Evolutionary conservation across 2,888 invertebrate genomes (phyloP).

Genomic region (Tiliacea aurago): DNA sequence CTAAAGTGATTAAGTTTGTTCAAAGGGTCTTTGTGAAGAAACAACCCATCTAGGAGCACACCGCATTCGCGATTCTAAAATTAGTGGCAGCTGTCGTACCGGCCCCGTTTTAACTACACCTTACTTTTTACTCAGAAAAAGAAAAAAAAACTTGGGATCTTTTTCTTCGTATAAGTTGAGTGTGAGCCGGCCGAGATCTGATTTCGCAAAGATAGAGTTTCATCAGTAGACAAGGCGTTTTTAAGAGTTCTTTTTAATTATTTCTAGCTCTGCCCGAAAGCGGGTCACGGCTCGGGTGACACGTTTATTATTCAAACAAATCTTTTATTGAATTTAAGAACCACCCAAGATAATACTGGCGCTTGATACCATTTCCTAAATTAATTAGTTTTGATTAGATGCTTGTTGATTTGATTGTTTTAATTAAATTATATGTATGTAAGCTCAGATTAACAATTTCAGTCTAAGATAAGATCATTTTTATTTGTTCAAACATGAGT

Average conservation of each 20-base stretch:
- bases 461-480: too few species aligned
- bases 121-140: constrained; percentile 80
- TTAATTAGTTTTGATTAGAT: constrained; percentile 60
- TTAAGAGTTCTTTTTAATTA: constrained; percentile 88
- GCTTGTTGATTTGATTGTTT: constrained; percentile 27
- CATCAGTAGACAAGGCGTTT: constrained; percentile 82
- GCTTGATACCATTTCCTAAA: constrained; percentile 40
- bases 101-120: constrained; percentile 78
- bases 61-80: constrained; percentile 79
- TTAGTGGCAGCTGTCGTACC: constrained; percentile 82
- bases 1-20: constrained; percentile 69
- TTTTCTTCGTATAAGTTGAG: constrained; percentile 73
- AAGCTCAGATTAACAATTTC: background rate
- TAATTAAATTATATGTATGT: constrained; percentile 2
- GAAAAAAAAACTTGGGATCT: constrained; percentile 72
- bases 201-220: constrained; percentile 88
- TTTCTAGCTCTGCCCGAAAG: constrained; percentile 76
- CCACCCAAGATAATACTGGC: constrained; percentile 48
- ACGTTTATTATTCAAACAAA: constrained; percentile 67
- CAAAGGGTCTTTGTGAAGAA: constrained; percentile 69
- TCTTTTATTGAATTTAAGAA: constrained; percentile 66
- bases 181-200: constrained; percentile 80
- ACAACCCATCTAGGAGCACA: constrained; percentile 64
- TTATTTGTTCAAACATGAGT: too few species aligned
- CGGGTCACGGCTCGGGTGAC: constrained; percentile 78